Base-by-base conservation (phyloP, 2,888 invertebrate species). In the Parnassius apollo region DNA sequence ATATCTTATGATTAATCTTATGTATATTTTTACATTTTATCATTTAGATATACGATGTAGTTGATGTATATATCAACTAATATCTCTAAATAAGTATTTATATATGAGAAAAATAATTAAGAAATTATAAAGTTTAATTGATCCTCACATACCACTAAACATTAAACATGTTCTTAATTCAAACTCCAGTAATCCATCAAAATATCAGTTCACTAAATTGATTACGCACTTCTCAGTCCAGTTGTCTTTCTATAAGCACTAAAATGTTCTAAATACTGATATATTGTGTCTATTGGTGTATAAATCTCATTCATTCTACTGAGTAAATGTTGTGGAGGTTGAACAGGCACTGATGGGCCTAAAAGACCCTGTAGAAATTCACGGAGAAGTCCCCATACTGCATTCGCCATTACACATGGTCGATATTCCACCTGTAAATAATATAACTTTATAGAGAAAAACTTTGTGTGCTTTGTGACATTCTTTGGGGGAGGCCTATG, bases 191-290 rank as follows among this genome's bases (percentile, higher is more conserved):
- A 48, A 13, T 48, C 12, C 12, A 52, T 35, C 7, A 35, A 35
- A 35, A 42, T 35, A 52, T 12, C 35, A 52, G 25, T 52, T 18
- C 52, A 52, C 52, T 25, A 12, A 42, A n/a, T 2, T 44, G 10
- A 9, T 57, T 74, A 83, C 4, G 82, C 72, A 70, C 71, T 81
- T 57, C 90, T 75, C 62, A 88, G 64, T 0, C 94, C 94, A 0
- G 95, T 94, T 1, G 94, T 92, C 81, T 98, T 98, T 63, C 98
- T 93, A 75, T 97, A 97, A 62, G 96, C 94, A 66, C 95, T 96
- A 80, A 98, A 98, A 79, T 98, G 97, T 86, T 98, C 98, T 77
- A 98, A 92, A 81, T 98, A 98, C 81, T 98, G 98, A 72, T 97
- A 96, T 67, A 98, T 95, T 0, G 98, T 98, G 81, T 98, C 98